A percentile compares a stretch with the other conserved stretches of the same genome.
Conservation (phyloP, 2,888 invertebrate species). For the Leptothorax acervorum region DNA sequence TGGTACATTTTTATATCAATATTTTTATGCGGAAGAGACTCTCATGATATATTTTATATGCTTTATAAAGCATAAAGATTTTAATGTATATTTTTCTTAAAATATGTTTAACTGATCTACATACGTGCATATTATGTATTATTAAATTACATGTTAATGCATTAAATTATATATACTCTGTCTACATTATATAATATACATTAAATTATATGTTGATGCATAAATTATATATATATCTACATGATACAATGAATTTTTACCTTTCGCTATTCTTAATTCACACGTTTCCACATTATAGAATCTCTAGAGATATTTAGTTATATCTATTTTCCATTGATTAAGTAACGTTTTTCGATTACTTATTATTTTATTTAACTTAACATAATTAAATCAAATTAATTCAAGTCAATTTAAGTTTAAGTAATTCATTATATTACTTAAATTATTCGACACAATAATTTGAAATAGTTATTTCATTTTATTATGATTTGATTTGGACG, state of each 20-base stretch:
- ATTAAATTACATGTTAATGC: neutral
- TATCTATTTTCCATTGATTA: neutral
- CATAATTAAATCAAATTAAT: conserved; percentile 11
- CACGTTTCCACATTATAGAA: neutral
- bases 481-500: conserved; percentile 9
- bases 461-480: conserved; percentile 1
- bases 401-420: neutral
- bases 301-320: neutral
- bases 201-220: neutral
- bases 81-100: neutral
- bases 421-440: neutral
- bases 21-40: neutral
- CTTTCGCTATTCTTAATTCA: conserved; percentile 3
- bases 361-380: conserved; percentile 2
- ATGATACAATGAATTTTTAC: conserved; percentile 60
- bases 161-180: neutral
- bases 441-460: neutral
- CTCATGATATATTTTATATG: neutral
- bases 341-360: neutral
- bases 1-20: neutral
- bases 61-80: neutral
- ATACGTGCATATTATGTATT: neutral
- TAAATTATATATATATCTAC: conserved; percentile 18
- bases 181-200: neutral
- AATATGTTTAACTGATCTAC: neutral